phyloP scores from a whole-genome alignment of 2,113 vertebrate species.

The Enhydra lutris region DNA sequence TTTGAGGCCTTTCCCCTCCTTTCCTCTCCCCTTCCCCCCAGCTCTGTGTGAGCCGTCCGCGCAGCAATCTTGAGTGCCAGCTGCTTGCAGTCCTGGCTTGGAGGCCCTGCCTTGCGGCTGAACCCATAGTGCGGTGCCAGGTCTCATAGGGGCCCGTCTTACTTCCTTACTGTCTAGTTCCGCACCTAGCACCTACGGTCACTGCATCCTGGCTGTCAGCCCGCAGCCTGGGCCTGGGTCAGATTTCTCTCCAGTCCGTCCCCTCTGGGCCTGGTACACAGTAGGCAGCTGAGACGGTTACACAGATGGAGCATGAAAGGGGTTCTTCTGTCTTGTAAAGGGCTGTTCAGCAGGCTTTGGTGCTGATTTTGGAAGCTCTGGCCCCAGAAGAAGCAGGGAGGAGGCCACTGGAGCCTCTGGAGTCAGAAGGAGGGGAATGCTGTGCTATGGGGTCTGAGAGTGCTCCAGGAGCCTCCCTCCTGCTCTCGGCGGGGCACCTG shows the following conservation, averaged over 20 bases:
- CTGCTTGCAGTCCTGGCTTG: background rate
- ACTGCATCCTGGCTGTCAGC: background rate
- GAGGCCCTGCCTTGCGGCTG: background rate
- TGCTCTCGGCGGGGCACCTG: accelerated
- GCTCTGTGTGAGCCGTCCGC: background rate
- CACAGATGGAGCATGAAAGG: too few species aligned
- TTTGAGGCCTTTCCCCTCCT: accelerated
- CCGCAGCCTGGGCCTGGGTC: background rate
- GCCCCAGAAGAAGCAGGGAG: background rate
- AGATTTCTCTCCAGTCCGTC: background rate
- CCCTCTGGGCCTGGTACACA: background rate
- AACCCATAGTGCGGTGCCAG: accelerated
- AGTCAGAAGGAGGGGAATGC: background rate
- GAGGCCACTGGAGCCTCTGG: too few species aligned
- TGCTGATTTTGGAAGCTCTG: background rate
- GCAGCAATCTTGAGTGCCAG: background rate
- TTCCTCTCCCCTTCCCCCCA: accelerated
- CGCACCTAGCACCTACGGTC: accelerated
- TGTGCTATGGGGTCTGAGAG: too few species aligned
- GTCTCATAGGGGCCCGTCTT: background rate
- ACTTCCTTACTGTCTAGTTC: accelerated
- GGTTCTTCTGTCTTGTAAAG: background rate
- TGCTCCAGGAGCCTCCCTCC: background rate
- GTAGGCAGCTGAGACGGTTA: background rate
- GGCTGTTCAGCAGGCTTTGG: background rate